Evolutionary conservation across 2,113 vertebrate species (phyloP).

Genomic region (Psittacara wagleri): DNA sequence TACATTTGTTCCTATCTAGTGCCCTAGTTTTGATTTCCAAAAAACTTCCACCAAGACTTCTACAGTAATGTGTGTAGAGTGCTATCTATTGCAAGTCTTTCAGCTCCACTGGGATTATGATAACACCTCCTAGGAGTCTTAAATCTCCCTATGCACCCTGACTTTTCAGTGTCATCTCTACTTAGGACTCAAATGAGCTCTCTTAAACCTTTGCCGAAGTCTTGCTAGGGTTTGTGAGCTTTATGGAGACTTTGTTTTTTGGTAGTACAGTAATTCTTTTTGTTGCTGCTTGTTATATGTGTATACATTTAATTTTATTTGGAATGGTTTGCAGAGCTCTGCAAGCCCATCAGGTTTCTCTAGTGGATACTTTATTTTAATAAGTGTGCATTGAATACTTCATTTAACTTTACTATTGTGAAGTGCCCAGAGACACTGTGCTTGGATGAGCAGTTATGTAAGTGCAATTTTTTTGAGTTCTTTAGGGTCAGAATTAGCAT

Average conservation of each 20-base stretch:
- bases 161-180: not conserved
- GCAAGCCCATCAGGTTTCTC: slow-evolving; percentile 42
- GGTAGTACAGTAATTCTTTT: not conserved
- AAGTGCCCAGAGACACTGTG: slow-evolving; percentile 58
- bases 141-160: not conserved
- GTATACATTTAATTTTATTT: slow-evolving; percentile 7
- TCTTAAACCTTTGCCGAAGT: not conserved
- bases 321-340: not conserved
- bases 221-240: not conserved
- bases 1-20: not conserved
- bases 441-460: slow-evolving; percentile 62
- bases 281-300: not conserved
- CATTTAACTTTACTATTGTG: slow-evolving; percentile 67
- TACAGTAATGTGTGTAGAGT: not conserved
- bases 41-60: not conserved
- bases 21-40: slow-evolving; percentile 25
- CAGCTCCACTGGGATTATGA: not conserved
- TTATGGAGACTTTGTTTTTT: not conserved
- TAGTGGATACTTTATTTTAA: slow-evolving; percentile 68
- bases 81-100: not conserved
- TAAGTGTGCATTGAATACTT: slow-evolving; percentile 69
- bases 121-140: not conserved
- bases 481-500: slow-evolving; percentile 49
- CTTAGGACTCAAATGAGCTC: not conserved
- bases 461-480: slow-evolving; percentile 41